Base-by-base conservation (phyloP, 1,140 invertebrate genomes). In the Drosophila suzukii region DNA sequence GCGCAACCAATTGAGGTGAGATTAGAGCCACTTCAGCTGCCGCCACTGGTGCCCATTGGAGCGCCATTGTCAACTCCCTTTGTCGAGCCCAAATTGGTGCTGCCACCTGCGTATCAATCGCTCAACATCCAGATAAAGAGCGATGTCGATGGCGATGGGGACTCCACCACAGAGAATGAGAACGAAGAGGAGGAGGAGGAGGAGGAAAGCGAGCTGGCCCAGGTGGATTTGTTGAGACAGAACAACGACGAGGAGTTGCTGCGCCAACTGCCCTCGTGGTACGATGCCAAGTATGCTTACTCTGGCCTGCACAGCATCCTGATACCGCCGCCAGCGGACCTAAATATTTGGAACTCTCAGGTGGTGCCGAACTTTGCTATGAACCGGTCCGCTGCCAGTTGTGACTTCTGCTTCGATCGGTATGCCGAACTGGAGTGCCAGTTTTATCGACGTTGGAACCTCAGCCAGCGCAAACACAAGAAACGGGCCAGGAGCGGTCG, bases 291-390 rank as follows among this genome's bases (percentile, higher is more conserved):
- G 49, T 94, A 94, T 75, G 94, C 94, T 4, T 95, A 95, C 90
- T 93, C 94, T 11, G 94, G 94, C 11, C 86, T 95, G 57, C 94
- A 95, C 86, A 95, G 94, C 75, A 95, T 95, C 72, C 93, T 95
- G 17, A 93, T 93, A 78, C 93, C 93, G 20, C 81, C 93, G 44
- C 92, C 93, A n/a, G 88, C 90, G 34, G 92, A 93, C 77, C 81
- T 93, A 34, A 92, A 93, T 62, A 81, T 92, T 15, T 92, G 91
- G 89, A 88, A 82, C 61, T 75, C 70, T 11, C 81, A 91, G 58
- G 90, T 90, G 54, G 90, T 92, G 55, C 90, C 84, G 17, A 92
- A 86, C 50, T 82, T 92, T 30, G 84, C 91, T 27, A 88, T 90
- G 78, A 93, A 92, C 75, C 81, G 91, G 38, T 83, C 81, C 0